phyloP scores from a whole-genome alignment of 2,113 vertebrate species.

The Bambusicola thoracicus region DNA sequence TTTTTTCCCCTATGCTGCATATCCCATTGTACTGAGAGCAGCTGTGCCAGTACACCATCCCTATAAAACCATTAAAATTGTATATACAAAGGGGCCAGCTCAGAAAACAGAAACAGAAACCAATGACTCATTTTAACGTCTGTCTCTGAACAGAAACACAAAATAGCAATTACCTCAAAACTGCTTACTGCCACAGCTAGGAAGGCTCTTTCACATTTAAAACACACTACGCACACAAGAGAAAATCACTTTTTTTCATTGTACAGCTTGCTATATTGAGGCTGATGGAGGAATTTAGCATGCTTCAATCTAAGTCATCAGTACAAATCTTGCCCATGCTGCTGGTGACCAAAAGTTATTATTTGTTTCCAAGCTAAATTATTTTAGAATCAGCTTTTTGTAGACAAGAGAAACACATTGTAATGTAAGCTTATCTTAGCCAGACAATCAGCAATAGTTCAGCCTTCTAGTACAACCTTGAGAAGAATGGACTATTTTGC shows the following conservation, averaged over 20 bases:
- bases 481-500: constrained; percentile 24
- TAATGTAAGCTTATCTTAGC: constrained; percentile 38
- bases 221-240: neutral
- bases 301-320: neutral
- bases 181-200: constrained; percentile 26
- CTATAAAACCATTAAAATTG: constrained; percentile 26
- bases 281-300: neutral
- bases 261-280: neutral
- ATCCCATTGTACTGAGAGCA: neutral
- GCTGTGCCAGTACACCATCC: neutral
- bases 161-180: constrained; percentile 59
- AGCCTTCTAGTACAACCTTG: constrained; percentile 25
- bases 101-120: constrained; percentile 25
- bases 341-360: constrained; percentile 18
- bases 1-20: neutral
- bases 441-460: constrained; percentile 58
- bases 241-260: neutral
- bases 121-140: constrained; percentile 2
- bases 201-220: neutral
- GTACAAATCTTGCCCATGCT: neutral
- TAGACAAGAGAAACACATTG: constrained; percentile 22
- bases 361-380: constrained; percentile 25
- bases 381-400: constrained; percentile 16
- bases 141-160: constrained; percentile 49
- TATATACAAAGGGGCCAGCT: constrained; percentile 4